phyloP scores from a whole-genome alignment of 2,888 invertebrate species.

The Leptopilina drosophilae region DNA sequence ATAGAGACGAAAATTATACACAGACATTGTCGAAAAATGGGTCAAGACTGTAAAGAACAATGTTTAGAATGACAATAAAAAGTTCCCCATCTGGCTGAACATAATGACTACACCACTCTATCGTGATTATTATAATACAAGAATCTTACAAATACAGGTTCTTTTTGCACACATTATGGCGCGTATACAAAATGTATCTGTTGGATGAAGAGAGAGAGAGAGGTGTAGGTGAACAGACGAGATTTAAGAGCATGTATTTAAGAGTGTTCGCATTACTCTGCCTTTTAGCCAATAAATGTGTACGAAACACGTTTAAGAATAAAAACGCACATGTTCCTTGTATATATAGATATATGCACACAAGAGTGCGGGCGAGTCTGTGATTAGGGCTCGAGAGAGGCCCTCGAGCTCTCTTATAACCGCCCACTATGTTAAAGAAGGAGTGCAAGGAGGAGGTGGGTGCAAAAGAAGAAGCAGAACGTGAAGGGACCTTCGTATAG shows the following conservation, averaged over 20 bases:
- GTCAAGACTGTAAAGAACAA: too few species aligned
- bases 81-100: too few species aligned
- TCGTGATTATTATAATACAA: background rate
- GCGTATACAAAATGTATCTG: background rate
- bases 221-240: slow-evolving; percentile 12
- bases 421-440: slow-evolving; percentile 70
- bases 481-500: slow-evolving; percentile 49
- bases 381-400: slow-evolving; percentile 71
- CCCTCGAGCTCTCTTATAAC: slow-evolving; percentile 66
- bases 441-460: slow-evolving; percentile 45
- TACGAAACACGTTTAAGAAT: slow-evolving; percentile 54
- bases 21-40: too few species aligned
- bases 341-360: slow-evolving; percentile 38
- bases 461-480: slow-evolving; percentile 52
- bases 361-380: slow-evolving; percentile 65
- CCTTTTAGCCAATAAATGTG: slow-evolving; percentile 58
- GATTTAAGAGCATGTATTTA: slow-evolving; percentile 61
- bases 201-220: background rate
- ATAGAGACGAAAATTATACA: too few species aligned
- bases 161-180: background rate
- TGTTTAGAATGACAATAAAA: too few species aligned
- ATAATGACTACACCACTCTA: too few species aligned
- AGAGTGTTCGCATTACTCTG: slow-evolving; percentile 61
- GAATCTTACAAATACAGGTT: slow-evolving; percentile 12
- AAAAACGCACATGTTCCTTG: slow-evolving; percentile 58